Conservation (phyloP, 2,113 vertebrate genomes). For the Microtus pennsylvanicus region DNA sequence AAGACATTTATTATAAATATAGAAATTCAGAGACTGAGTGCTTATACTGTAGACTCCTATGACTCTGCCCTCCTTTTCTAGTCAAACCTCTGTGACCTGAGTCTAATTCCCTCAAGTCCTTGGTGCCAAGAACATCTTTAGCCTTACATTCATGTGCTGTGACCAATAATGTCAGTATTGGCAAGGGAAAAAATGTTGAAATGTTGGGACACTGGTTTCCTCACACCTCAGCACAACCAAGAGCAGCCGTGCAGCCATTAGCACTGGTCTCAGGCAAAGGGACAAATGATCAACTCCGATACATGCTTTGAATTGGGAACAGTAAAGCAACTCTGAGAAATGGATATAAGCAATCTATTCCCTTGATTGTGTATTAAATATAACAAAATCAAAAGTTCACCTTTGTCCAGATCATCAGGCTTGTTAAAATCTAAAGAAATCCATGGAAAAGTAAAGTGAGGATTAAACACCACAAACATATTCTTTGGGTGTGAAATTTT, state of each 20-base stretch:
- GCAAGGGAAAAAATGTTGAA: background rate
- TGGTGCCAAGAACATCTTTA: background rate
- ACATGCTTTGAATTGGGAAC: background rate
- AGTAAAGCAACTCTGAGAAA: background rate
- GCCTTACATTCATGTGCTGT: background rate
- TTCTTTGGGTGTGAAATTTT: background rate
- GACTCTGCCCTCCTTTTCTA: background rate
- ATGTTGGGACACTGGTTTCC: background rate
- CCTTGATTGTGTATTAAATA: background rate
- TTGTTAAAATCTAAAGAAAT: constrained; percentile 23
- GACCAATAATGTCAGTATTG: background rate
- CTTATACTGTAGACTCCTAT: background rate
- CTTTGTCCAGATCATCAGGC: background rate
- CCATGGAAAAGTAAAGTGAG: background rate
- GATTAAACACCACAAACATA: background rate
- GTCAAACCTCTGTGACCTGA: background rate
- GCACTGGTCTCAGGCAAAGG: background rate
- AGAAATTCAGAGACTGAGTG: background rate
- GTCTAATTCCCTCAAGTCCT: constrained; percentile 24
- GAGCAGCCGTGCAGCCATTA: background rate
- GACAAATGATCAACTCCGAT: background rate
- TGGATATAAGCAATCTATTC: background rate
- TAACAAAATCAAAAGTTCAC: background rate
- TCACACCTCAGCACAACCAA: background rate
- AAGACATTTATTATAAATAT: background rate